These are phyloP conservation scores for Catocala fraxini DNA, from an alignment of 2,888 invertebrate genomes.

Conservation along the genomic window DNA sequence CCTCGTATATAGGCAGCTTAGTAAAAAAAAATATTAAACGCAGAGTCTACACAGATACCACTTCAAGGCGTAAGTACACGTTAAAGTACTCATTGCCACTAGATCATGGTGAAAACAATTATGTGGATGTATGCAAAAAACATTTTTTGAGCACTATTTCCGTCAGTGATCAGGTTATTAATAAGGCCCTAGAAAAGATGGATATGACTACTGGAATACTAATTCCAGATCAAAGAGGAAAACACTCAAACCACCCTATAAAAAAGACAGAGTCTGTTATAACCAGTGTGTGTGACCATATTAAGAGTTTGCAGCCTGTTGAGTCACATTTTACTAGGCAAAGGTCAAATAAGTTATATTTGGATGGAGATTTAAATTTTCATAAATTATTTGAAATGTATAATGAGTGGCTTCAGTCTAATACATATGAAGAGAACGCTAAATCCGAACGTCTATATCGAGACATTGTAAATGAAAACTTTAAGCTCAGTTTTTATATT, in stretches of 20 bases:
- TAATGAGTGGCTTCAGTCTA: constrained; percentile 8
- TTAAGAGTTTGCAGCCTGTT: constrained; percentile 10
- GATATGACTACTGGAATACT: constrained; percentile 1
- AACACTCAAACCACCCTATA: constrained; percentile 7
- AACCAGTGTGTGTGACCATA: constrained; percentile 9
- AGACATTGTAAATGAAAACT: constrained; percentile 22
- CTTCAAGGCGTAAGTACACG: constrained; percentile 13
- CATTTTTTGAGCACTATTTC: constrained; percentile 16
- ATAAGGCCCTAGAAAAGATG: constrained; percentile 8
- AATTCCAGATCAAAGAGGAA: constrained; percentile 8
- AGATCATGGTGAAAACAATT: constrained; percentile 1
- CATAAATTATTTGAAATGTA: constrained; percentile 11
- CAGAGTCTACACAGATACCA: constrained; percentile 13
- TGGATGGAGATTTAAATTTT: constrained; percentile 17
- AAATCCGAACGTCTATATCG: constrained; percentile 16
- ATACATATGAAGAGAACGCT: constrained; percentile 10
- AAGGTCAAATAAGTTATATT: constrained; percentile 8
- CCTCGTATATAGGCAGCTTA: background rate
- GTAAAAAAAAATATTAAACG: constrained; percentile 3
- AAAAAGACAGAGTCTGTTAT: constrained; percentile 5
- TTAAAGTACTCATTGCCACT: constrained; percentile 7
- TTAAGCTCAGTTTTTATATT: constrained; percentile 20
- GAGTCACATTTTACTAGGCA: constrained; percentile 17
- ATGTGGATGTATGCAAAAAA: constrained; percentile 17
- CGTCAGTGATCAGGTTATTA: constrained; percentile 17